Conservation (phyloP, 2,113 vertebrate species). For the Heliornis fulica region DNA sequence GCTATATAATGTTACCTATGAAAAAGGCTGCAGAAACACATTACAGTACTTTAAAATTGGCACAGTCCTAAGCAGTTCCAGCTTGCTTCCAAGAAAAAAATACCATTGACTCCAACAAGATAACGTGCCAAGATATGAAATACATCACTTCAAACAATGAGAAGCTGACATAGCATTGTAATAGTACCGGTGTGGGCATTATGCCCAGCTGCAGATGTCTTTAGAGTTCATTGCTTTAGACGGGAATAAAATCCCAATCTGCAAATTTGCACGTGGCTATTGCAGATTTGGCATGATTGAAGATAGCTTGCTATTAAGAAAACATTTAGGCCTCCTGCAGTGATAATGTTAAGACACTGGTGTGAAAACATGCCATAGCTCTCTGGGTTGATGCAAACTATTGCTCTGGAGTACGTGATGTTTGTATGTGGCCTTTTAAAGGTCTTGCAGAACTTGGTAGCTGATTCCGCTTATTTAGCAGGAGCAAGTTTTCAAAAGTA, state of each 20-base stretch:
- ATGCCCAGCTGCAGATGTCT: slow-evolving; percentile 38
- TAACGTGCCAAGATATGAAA: slow-evolving; percentile 35
- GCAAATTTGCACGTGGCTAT: background rate
- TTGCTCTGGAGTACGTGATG: background rate
- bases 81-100: slow-evolving; percentile 51
- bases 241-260: slow-evolving; percentile 37
- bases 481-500: background rate
- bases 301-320: slow-evolving; percentile 20
- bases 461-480: background rate
- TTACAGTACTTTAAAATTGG: background rate
- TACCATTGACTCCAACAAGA: background rate
- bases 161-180: slow-evolving; percentile 48
- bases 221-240: slow-evolving; percentile 40
- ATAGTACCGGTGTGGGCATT: slow-evolving; percentile 29
- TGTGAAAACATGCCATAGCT: slow-evolving; percentile 32
- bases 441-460: background rate
- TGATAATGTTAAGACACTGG: background rate
- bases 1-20: slow-evolving; percentile 23
- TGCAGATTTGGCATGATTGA: slow-evolving; percentile 33
- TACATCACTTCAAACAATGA: slow-evolving; percentile 44
- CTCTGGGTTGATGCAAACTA: background rate
- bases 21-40: background rate
- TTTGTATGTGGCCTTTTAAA: background rate
- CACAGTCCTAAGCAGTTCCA: background rate
- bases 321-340: slow-evolving; percentile 1